Conservation (phyloP, 2,113 vertebrate genomes). For the Leptosomus discolor region DNA sequence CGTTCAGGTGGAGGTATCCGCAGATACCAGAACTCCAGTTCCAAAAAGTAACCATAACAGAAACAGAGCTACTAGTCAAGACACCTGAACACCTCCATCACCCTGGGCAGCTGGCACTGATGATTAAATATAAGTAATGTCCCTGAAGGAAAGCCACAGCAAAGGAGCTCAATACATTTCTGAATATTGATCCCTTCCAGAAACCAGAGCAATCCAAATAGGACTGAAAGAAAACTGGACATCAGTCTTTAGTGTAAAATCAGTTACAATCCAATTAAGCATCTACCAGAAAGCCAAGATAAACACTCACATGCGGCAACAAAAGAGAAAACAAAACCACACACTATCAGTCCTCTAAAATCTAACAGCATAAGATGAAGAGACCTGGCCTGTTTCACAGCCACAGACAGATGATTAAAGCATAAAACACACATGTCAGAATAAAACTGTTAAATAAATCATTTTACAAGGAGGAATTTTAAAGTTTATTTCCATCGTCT, state of each 20-base stretch:
- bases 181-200: slow-evolving; percentile 40
- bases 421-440: slow-evolving; percentile 41
- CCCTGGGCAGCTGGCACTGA: not conserved
- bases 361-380: not conserved
- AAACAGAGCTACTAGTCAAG: not conserved
- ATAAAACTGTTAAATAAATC: slow-evolving; percentile 59
- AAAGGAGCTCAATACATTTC: not conserved
- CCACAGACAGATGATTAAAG: slow-evolving; percentile 45
- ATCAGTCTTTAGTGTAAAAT: slow-evolving; percentile 45
- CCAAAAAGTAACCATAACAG: not conserved
- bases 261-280: slow-evolving; percentile 40
- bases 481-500: slow-evolving; percentile 51
- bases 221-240: not conserved
- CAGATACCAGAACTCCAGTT: not conserved
- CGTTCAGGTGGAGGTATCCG: not conserved
- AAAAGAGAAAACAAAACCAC: not conserved
- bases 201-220: slow-evolving; percentile 12
- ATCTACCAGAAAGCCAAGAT: slow-evolving; percentile 5
- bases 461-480: slow-evolving; percentile 50
- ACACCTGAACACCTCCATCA: not conserved
- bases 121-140: not conserved
- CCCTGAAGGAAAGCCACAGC: not conserved
- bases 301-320: not conserved
- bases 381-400: slow-evolving; percentile 17
- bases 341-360: not conserved